Percentiles rank a stretch among this genome's conserved stretches.
These are phyloP conservation scores for Sternotherus odoratus DNA, from an alignment of 2,797 vertebrate genomes.

Conservation along the genomic window DNA sequence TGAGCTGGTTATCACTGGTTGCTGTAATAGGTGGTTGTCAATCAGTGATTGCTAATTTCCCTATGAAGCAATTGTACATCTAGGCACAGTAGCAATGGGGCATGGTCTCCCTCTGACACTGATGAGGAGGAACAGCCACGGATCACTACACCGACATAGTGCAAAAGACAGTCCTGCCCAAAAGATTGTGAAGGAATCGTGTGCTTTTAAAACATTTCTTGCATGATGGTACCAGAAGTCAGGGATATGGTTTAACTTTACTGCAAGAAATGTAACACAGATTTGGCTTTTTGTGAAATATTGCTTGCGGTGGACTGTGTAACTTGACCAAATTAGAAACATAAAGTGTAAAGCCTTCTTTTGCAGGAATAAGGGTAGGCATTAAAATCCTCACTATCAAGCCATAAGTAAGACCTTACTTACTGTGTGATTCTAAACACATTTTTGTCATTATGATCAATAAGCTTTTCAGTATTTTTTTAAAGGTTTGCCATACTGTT, in stretches of 20 bases:
- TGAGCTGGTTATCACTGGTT: not conserved
- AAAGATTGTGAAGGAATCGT: not conserved
- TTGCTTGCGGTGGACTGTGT: slow-evolving; percentile 31
- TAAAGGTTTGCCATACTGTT: slow-evolving; percentile 24
- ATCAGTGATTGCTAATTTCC: not conserved
- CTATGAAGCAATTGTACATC: too few species aligned
- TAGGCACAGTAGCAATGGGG: too few species aligned
- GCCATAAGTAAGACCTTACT: slow-evolving; percentile 65
- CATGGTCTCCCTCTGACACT: too few species aligned
- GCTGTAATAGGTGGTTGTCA: not conserved
- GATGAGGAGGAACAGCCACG: too few species aligned
- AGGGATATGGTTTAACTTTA: slow-evolving; percentile 17
- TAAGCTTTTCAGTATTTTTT: not conserved
- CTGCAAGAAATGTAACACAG: not conserved
- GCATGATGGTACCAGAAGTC: not conserved
- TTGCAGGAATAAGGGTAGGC: slow-evolving; percentile 42
- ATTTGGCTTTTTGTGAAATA: slow-evolving; percentile 23
- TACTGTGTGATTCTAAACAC: slow-evolving; percentile 64
- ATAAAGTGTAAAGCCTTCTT: slow-evolving; percentile 52
- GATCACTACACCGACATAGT: too few species aligned
- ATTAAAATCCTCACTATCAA: slow-evolving; percentile 54
- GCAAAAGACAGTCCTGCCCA: slow-evolving; percentile 1
- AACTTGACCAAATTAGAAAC: slow-evolving; percentile 49
- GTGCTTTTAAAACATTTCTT: not conserved
- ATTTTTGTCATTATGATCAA: slow-evolving; percentile 66